Conservation (phyloP, 2,113 vertebrate species). For the Leucopsar rothschildi region DNA sequence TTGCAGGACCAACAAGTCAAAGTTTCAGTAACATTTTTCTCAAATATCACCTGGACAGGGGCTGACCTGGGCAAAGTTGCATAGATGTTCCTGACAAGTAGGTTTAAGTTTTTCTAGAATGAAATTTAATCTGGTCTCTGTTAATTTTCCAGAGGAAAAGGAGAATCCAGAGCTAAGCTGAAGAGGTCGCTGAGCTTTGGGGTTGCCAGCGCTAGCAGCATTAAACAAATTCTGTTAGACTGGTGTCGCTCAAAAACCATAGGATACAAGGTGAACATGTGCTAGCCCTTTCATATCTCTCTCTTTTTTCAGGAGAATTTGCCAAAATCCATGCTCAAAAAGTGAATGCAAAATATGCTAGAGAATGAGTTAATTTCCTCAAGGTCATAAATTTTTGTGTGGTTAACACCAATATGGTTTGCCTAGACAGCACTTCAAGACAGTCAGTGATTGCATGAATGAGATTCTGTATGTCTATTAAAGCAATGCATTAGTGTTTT, state of each 20-base stretch:
- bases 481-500: neutral
- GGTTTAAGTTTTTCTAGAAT: neutral
- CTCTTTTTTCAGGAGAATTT: neutral
- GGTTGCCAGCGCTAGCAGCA: conserved; percentile 88
- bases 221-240: conserved; percentile 92
- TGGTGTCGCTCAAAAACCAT: conserved; percentile 96
- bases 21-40: neutral
- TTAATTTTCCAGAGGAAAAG: conserved; percentile 75
- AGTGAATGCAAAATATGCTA: neutral
- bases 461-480: neutral
- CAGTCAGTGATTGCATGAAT: neutral
- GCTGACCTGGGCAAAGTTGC: neutral
- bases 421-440: neutral
- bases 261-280: conserved; percentile 85
- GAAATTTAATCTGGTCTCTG: conserved; percentile 11
- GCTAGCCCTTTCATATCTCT: neutral
- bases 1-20: neutral
- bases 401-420: neutral
- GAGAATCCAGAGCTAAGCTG: conserved; percentile 84
- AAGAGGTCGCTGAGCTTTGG: conserved; percentile 92
- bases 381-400: neutral
- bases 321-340: neutral
- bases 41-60: neutral
- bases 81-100: neutral
- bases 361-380: neutral